Evolutionary conservation across 2,113 vertebrate genomes (phyloP).

Genomic region (Sylvilagus bachmani): DNA sequence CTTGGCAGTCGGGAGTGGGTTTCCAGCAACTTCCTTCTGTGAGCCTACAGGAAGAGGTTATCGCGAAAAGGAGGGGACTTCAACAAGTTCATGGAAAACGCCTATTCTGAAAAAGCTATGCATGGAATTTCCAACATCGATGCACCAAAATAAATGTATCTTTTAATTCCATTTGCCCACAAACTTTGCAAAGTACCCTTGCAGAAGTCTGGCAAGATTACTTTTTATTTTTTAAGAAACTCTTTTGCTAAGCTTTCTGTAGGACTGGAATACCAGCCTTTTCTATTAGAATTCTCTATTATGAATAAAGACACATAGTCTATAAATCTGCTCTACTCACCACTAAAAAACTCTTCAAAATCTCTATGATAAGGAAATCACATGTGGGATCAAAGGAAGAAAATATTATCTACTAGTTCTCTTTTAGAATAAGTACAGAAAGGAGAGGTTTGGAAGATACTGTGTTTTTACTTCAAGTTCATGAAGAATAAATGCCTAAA

Average conservation of each 20-base stretch:
- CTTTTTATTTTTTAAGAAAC: background rate
- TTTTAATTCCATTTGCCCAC: too few species aligned
- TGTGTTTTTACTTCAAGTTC: background rate
- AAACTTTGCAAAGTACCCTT: too few species aligned
- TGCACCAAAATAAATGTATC: too few species aligned
- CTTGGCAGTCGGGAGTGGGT: background rate
- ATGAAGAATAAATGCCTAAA: background rate
- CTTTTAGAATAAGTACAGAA: background rate
- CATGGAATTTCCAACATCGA: too few species aligned
- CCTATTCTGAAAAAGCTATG: too few species aligned
- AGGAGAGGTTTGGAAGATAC: background rate
- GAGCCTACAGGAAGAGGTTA: background rate
- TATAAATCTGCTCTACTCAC: rapidly evolving
- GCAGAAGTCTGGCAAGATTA: background rate
- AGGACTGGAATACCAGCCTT: background rate
- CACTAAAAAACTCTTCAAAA: background rate
- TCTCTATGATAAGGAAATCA: background rate
- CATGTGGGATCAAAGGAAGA: background rate
- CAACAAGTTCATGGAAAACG: too few species aligned
- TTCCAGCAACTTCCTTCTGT: background rate
- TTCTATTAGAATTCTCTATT: background rate
- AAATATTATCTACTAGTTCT: background rate
- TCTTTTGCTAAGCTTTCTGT: background rate
- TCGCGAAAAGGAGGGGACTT: background rate
- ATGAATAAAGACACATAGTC: background rate